Evolutionary conservation across 2,113 vertebrate genomes (phyloP).

Genomic region (Prinia subflava): DNA sequence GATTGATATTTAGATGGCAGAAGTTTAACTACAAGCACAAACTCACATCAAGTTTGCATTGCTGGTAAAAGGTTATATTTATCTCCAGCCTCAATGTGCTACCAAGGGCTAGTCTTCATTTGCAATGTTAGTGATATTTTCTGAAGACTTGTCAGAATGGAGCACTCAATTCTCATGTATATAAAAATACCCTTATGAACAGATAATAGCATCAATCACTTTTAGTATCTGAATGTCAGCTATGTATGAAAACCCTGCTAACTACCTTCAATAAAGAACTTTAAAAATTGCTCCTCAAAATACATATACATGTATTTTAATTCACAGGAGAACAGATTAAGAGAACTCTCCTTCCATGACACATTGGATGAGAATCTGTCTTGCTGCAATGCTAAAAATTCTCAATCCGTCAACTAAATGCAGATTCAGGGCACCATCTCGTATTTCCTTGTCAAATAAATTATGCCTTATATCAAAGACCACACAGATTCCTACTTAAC

Average conservation of each 20-base stretch:
- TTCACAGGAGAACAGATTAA: slow-evolving; percentile 73
- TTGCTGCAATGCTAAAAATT: slow-evolving; percentile 76
- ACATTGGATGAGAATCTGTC: slow-evolving; percentile 68
- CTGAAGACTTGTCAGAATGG: slow-evolving; percentile 42
- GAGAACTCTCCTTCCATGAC: slow-evolving; percentile 55
- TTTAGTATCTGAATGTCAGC: slow-evolving; percentile 62
- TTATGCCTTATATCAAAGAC: slow-evolving; percentile 85
- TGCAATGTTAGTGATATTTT: slow-evolving; percentile 24
- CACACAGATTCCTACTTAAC: slow-evolving; percentile 84
- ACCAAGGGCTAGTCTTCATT: slow-evolving; percentile 37
- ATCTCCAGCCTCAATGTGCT: slow-evolving; percentile 11
- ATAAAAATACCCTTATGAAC: slow-evolving; percentile 55
- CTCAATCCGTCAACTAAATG: slow-evolving; percentile 86
- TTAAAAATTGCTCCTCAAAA: slow-evolving; percentile 44
- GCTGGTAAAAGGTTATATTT: slow-evolving; percentile 17
- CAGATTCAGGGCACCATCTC: slow-evolving; percentile 80
- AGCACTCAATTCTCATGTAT: slow-evolving; percentile 17
- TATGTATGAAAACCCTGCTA: slow-evolving; percentile 34
- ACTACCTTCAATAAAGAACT: slow-evolving; percentile 29
- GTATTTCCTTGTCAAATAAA: slow-evolving; percentile 91
- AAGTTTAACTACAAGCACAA: slow-evolving; percentile 38
- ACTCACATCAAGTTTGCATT: slow-evolving; percentile 25
- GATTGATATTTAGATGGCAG: slow-evolving; percentile 32
- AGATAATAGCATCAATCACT: slow-evolving; percentile 66
- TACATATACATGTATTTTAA: slow-evolving; percentile 62